A percentile compares a stretch with the other conserved stretches of the same genome.
phyloP scores from a whole-genome alignment of 1,140 invertebrate genomes.

The Diabrotica undecimpunctata region DNA sequence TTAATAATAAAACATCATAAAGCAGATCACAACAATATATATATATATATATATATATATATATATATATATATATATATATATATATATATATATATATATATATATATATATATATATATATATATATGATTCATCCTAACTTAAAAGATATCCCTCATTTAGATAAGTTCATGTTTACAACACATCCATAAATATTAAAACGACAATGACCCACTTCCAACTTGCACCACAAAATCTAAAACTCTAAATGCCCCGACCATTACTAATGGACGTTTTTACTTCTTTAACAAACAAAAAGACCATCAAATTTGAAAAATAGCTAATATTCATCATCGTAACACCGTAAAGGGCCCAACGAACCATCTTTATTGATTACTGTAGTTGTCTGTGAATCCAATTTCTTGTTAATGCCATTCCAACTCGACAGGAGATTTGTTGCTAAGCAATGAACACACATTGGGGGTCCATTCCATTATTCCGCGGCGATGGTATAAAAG shows the following conservation, averaged over 20 bases:
- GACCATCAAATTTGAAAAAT: neutral
- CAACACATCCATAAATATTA: too few relatives aligned
- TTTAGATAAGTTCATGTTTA: too few relatives aligned
- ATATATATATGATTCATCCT: too few relatives aligned
- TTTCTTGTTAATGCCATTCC: conserved; percentile 2
- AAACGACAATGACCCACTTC: too few relatives aligned
- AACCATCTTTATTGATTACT: neutral
- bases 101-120: too few relatives aligned
- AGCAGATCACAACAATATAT: too few relatives aligned
- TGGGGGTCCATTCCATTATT: neutral
- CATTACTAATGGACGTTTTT: neutral
- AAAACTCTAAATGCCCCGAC: neutral
- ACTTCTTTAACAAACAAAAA: neutral
- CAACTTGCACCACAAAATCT: too few relatives aligned
- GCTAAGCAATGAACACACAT: conserved; percentile 1
- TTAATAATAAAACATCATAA: too few relatives aligned
- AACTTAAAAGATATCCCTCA: too few relatives aligned
- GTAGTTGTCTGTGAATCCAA: neutral
- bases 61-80: too few relatives aligned
- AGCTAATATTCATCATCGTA: neutral
- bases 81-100: too few relatives aligned
- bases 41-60: too few relatives aligned
- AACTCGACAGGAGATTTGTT: neutral
- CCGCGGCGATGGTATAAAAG: neutral
- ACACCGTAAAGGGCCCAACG: neutral